Base-by-base conservation (phyloP, 2,113 vertebrate genomes). In the Siphamia tubifer region DNA sequence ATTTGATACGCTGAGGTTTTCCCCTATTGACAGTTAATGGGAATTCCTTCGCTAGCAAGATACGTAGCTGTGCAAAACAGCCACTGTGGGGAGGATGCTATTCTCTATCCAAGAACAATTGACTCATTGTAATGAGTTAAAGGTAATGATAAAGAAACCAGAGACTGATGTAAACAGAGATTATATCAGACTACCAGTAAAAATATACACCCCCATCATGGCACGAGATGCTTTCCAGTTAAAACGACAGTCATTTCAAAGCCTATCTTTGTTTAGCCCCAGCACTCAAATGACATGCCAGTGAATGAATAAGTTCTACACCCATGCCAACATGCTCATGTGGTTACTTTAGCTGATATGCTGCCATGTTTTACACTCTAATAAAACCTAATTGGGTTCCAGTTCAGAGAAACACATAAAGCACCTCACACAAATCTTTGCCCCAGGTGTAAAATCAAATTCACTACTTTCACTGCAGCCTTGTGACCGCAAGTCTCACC, bases 1-100 rank as follows among this genome's bases (percentile, higher is more conserved):
- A 90, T 89, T 92, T 85, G 85, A 91, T 90, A 86, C 83, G 66
- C 31, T 85, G 87, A 87, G 87, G 82, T 87, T 89, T 85, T 54
- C 83, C 74, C 74, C 79, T 74, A 70, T 64, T 74, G 61, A 69
- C 77, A 79, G 76, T 60, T 76, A 79, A 80, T 71, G 77, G 87
- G 78, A 85, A 76, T 82, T 85, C 77, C 79, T 86, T 69, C 4
- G 35, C 73, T 55, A 57, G 85, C 65, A 57, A 76, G 63, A 74
- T 52, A 63, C 12, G 11, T 65, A 64, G 74, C 73, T 57, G 52
- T 56, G 76, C 75, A 65, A 69, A 85, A 70, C 58, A 74, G 66
- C 66, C 61, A 34, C 51, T 47, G 57, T 48, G 44, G 63, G 61
- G 28, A 57, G 30, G 34, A 62, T 13, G 68, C 40, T 69, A 74